Base-by-base conservation (phyloP, 2,888 invertebrate species). In the Lasioglossum figueresi region DNA sequence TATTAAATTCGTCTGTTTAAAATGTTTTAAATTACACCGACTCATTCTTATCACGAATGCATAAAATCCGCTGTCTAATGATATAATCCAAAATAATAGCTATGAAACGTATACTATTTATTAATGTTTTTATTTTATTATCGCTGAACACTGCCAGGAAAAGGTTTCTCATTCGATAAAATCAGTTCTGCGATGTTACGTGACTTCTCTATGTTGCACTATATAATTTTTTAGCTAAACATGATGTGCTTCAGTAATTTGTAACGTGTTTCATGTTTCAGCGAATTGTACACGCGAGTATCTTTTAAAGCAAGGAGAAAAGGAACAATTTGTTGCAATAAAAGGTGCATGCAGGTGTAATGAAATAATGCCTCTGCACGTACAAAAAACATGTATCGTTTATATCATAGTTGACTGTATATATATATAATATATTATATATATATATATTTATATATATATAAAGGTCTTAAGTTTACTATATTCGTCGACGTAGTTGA, bases 321-420 rank as follows among this genome's bases (percentile, higher is more conserved):
- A 45, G 56, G 12, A n/a, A n/a, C 12, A n/a, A 12, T 56, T 56
- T 23, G 23, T 52, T 23, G 48, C 6, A n/a, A 66, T 66, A 14
- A 34, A 66, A 66, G 19, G 23, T n/a, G 56, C 48, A n/a, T 56
- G 68, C 14, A 43, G 45, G 48, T 34, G 19, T 52, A 52, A 72
- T 59, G 78, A 84, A 68, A 43, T 45, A 83, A 63, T 66, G 0
- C 6, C 79, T 56, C 43, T n/a, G 40, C 72, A 83, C 76, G 82
- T 93, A 93, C 93, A 92, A 94, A 94, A 92, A 94, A 94, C 93
- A 94, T 94, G 91, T 92, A 93, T 93, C 92, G 90, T 91, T 91
- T 93, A 92, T 93, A 91, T 92, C 92, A 91, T 93, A 93, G 88
- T 93, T 92, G 90, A 93, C 89, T 88, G 88, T 91, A 88, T 34